Base-by-base conservation (phyloP, 2,113 vertebrate species). In the Apistogramma diplotaenia region DNA sequence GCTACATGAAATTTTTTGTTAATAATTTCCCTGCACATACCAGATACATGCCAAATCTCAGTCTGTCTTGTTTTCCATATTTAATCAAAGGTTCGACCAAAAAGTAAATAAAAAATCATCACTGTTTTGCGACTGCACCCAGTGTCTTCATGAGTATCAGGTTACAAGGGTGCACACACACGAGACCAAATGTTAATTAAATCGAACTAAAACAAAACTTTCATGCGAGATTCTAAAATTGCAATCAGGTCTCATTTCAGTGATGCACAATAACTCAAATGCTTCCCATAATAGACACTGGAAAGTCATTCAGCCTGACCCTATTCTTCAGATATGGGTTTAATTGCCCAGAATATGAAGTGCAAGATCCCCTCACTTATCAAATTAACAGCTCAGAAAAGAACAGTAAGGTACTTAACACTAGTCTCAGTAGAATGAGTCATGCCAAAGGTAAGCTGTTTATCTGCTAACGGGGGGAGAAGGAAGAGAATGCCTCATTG, bases 331-430 rank as follows among this genome's bases (percentile, higher is more conserved):
- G 75, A 94, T 87, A 85, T 37, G 61, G 72, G 80, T 92, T 92
- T 93, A 93, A 94, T 94, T 94, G 83, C 83, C 87, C 87, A 87
- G 85, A 93, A 92, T 92, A 91, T 92, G 82, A 93, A 90, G 89
- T 62, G 87, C 84, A 59, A 79, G 86, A 92, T 91, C 74, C 71
- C 76, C 72, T 91, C 89, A 92, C 91, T 92, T 92, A 93, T 93
- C 89, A 93, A 92, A 93, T 93, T 87, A 93, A 92, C 84, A 74
- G 89, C 91, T 91, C 84, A 76, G 87, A 86, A 87, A 92, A 60
- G 74, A 88, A 89, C 89, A 71, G 80, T 73, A 43, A 86, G 84
- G 85, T 89, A 67, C 82, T 93, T 79, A 81, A 81, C 56, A 43
- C 53, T 59, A 33, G 62, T 89, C 90, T 91, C 74, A 27, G 62